A percentile compares a stretch with the other conserved stretches of the same genome.
Evolutionary conservation across 2,888 invertebrate species (phyloP).

Genomic region (Oscheius sp.): DNA sequence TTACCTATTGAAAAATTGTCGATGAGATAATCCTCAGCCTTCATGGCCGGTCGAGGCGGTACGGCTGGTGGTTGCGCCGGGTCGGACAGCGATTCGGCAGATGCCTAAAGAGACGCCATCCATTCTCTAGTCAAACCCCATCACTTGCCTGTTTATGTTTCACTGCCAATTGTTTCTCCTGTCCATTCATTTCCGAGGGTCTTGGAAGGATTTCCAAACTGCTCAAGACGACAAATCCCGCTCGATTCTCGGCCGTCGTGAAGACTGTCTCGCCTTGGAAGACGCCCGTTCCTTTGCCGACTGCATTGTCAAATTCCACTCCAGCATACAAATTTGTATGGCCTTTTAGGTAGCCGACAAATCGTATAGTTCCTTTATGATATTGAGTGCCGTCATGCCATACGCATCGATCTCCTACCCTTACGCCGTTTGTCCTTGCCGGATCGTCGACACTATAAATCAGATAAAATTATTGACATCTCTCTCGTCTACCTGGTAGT

Average conservation of each 20-base stretch:
- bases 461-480: slow-evolving; percentile 1
- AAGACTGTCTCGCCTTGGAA: slow-evolving; percentile 77
- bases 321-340: slow-evolving; percentile 76
- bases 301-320: slow-evolving; percentile 77
- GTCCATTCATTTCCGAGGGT: neutral
- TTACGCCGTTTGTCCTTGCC: slow-evolving; percentile 37
- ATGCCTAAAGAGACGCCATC: slow-evolving; percentile 18
- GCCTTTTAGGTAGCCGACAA: slow-evolving; percentile 77
- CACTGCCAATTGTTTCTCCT: slow-evolving; percentile 11
- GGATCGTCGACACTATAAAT: slow-evolving; percentile 43
- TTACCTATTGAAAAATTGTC: slow-evolving; percentile 53
- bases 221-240: slow-evolving; percentile 76
- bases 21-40: slow-evolving; percentile 58
- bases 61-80: slow-evolving; percentile 42
- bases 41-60: slow-evolving; percentile 49
- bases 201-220: slow-evolving; percentile 52
- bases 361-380: slow-evolving; percentile 76
- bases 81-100: slow-evolving; percentile 38
- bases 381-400: slow-evolving; percentile 75
- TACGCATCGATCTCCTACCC: slow-evolving; percentile 76
- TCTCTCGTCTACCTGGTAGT: slow-evolving; percentile 25
- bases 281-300: slow-evolving; percentile 77
- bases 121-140: neutral
- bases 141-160: slow-evolving; percentile 28
- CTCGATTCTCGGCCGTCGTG: slow-evolving; percentile 75